A percentile compares a stretch with the other conserved stretches of the same genome.
These are phyloP conservation scores for Trachymyrmex cornetzi DNA, from an alignment of 1,140 invertebrate genomes.

Conservation along the genomic window DNA sequence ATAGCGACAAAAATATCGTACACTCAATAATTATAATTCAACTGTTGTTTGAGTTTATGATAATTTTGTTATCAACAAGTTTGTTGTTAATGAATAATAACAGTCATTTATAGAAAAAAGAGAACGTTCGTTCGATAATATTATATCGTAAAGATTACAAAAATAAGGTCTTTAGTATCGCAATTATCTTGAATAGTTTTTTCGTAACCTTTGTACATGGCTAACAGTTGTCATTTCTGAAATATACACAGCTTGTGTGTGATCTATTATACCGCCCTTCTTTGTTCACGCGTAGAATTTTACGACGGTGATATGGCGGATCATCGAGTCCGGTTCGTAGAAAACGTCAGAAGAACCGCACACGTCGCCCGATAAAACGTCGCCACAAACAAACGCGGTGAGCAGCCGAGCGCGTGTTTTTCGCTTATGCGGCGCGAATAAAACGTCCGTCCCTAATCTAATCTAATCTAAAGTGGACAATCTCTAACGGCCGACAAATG, in stretches of 20 bases:
- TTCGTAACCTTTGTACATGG: neutral
- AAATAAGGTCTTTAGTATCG: neutral
- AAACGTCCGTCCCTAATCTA: conserved; percentile 50
- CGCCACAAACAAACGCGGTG: conserved; percentile 75
- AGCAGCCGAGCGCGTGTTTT: conserved; percentile 36
- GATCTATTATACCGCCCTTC: neutral
- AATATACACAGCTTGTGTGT: neutral
- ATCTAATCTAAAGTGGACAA: conserved; percentile 58
- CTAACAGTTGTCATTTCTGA: neutral
- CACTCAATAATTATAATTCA: too few species aligned
- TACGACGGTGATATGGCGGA: conserved; percentile 39
- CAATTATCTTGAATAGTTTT: neutral
- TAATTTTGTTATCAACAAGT: too few species aligned
- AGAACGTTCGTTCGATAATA: too few species aligned
- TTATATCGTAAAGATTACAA: too few species aligned
- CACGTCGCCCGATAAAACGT: conserved; percentile 74
- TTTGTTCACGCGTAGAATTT: conserved; percentile 56
- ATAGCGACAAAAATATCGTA: too few species aligned
- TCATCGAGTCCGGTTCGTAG: conserved; percentile 69
- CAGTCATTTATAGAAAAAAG: too few species aligned
- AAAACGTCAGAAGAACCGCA: conserved; percentile 72
- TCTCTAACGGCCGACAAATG: conserved; percentile 58
- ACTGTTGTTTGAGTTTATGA: too few species aligned
- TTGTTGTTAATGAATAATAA: too few species aligned
- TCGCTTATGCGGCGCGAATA: conserved; percentile 64